Conservation (phyloP, 2,113 vertebrate genomes). For the Notothenia rossii region DNA sequence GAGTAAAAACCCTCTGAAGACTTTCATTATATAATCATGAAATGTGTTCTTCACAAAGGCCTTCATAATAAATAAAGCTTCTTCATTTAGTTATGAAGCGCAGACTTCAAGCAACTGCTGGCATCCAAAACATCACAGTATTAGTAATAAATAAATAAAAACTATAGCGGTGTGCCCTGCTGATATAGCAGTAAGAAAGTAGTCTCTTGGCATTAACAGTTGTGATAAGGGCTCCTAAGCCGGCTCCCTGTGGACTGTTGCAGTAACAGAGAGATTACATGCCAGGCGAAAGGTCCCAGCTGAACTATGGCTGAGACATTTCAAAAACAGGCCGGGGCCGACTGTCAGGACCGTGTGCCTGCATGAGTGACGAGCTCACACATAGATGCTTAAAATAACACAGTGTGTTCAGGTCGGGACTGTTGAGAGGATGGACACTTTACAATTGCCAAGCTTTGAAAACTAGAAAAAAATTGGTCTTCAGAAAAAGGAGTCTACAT, state of each 20-base stretch:
- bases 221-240: neutral
- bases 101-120: neutral
- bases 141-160: neutral
- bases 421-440: neutral
- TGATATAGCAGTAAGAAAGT: neutral
- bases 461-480: slow-evolving; percentile 3
- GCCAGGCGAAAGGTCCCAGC: slow-evolving; percentile 41
- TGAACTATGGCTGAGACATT: slow-evolving; percentile 21
- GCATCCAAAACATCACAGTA: neutral
- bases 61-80: neutral
- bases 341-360: slow-evolving; percentile 19
- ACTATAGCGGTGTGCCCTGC: neutral
- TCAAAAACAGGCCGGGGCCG: slow-evolving; percentile 8
- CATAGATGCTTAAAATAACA: slow-evolving; percentile 39
- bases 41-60: neutral
- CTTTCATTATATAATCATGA: neutral
- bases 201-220: slow-evolving; percentile 3
- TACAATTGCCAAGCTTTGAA: slow-evolving; percentile 1
- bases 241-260: neutral
- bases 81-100: neutral
- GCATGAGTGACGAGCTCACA: slow-evolving; percentile 2
- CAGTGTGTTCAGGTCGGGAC: slow-evolving; percentile 3
- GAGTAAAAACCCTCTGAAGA: neutral
- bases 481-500: neutral
- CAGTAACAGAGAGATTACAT: neutral